Conservation (phyloP, 2,797 vertebrate species). For the Hemitrygon akajei region DNA sequence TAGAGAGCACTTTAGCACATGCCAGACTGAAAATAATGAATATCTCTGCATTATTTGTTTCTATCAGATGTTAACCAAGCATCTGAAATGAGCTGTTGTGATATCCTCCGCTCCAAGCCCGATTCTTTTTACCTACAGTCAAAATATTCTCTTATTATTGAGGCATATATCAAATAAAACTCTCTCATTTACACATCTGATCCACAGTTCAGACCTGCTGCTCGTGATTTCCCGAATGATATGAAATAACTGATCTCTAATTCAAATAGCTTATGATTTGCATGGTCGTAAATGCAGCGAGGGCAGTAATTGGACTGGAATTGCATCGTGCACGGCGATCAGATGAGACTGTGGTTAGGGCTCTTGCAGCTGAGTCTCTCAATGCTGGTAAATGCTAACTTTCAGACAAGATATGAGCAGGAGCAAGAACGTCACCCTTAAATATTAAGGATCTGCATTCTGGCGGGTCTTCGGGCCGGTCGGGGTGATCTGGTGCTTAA, state of each 20-base stretch:
- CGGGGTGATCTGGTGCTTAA: no score
- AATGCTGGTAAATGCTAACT: not conserved
- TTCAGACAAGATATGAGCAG: not conserved
- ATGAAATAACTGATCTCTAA: not conserved
- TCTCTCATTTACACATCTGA: conserved; percentile 17
- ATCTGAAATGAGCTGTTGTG: not conserved
- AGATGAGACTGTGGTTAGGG: not conserved
- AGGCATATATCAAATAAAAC: not conserved
- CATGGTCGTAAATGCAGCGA: no score
- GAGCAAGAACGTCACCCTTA: no score
- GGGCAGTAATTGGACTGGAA: not conserved
- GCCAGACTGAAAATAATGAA: not conserved
- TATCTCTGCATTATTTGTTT: not conserved
- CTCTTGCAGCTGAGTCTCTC: not conserved
- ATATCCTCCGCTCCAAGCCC: not conserved
- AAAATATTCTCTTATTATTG: not conserved
- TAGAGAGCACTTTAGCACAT: no score
- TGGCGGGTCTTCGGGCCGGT: no score
- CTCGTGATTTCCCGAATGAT: not conserved
- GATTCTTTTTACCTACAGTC: not conserved
- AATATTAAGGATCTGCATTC: no score
- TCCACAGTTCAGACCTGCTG: not conserved
- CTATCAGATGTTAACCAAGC: not conserved
- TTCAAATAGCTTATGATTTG: not conserved
- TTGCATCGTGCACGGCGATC: not conserved